A percentile compares a stretch with the other conserved stretches of the same genome.
Evolutionary conservation across 1,140 invertebrate genomes (phyloP).

Genomic region (Capitella teleta): DNA sequence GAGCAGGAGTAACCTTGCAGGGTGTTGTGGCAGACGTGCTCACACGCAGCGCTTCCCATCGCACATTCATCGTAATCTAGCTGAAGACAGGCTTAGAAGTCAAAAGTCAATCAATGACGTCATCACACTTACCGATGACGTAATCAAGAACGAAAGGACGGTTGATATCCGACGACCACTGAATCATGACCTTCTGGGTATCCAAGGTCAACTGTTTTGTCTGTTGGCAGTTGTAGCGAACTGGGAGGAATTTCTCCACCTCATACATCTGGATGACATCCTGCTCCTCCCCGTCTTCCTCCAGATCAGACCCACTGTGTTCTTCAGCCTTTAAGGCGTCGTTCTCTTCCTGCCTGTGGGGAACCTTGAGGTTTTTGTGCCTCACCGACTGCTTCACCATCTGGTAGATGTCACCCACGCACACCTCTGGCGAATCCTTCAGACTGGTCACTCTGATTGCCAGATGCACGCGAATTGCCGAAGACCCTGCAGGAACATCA

Average conservation of each 20-base stretch:
- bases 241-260: no score
- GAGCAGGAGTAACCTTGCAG: not conserved
- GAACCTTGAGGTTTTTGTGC: not conserved
- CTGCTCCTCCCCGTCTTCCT: no score
- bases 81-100: not conserved
- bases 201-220: not conserved
- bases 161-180: not conserved
- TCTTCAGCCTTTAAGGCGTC: no score
- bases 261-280: no score
- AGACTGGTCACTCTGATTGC: no score
- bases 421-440: no score
- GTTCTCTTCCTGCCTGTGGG: not conserved
- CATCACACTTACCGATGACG: not conserved
- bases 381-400: not conserved
- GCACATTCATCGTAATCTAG: constrained; percentile 5
- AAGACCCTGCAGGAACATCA: no score
- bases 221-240: not conserved
- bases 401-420: not conserved
- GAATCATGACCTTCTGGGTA: not conserved
- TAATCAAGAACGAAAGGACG: not conserved
- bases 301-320: no score
- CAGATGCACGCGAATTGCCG: no score
- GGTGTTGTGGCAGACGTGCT: not conserved
- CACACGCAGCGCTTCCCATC: not conserved
- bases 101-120: not conserved